phyloP scores from a whole-genome alignment of 2,113 vertebrate species.

The Bufo bufo region DNA sequence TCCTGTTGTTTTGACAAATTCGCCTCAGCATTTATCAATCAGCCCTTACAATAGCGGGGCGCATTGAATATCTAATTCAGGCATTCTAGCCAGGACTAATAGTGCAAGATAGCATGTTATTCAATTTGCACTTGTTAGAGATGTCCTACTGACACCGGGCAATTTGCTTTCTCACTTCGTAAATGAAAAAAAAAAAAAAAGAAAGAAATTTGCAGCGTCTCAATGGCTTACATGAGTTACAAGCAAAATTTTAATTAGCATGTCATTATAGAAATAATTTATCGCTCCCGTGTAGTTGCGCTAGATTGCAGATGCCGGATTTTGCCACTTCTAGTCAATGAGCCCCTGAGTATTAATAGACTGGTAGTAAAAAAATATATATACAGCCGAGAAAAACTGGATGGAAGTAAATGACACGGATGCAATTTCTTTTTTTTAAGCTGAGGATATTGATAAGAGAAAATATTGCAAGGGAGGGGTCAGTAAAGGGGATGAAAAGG shows the following conservation, averaged over 20 bases:
- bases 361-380: slow-evolving; percentile 59
- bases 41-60: slow-evolving; percentile 76
- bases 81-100: slow-evolving; percentile 77
- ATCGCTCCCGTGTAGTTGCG: slow-evolving; percentile 83
- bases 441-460: slow-evolving; percentile 14
- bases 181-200: slow-evolving; percentile 81
- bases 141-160: slow-evolving; percentile 82
- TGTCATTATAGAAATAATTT: slow-evolving; percentile 91
- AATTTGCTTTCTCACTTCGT: slow-evolving; percentile 92
- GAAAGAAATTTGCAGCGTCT: slow-evolving; percentile 84
- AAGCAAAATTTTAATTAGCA: slow-evolving; percentile 99
- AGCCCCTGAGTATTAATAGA: slow-evolving; percentile 65
- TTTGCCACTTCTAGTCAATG: slow-evolving; percentile 60
- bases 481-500: slow-evolving; percentile 6
- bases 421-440: not conserved
- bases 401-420: slow-evolving; percentile 46
- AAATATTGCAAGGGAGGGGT: not conserved
- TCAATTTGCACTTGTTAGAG: slow-evolving; percentile 88
- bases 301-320: slow-evolving; percentile 77
- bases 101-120: slow-evolving; percentile 81
- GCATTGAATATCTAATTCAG: slow-evolving; percentile 82
- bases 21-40: slow-evolving; percentile 95
- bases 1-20: slow-evolving; percentile 94
- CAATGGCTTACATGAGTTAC: slow-evolving; percentile 96
- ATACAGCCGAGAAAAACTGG: slow-evolving; percentile 40